Evolutionary conservation across 2,797 vertebrate genomes (phyloP), one percentile per base, ranked within the genome.

Genomic region (Lepidocolaptes lacrymiger): DNA sequence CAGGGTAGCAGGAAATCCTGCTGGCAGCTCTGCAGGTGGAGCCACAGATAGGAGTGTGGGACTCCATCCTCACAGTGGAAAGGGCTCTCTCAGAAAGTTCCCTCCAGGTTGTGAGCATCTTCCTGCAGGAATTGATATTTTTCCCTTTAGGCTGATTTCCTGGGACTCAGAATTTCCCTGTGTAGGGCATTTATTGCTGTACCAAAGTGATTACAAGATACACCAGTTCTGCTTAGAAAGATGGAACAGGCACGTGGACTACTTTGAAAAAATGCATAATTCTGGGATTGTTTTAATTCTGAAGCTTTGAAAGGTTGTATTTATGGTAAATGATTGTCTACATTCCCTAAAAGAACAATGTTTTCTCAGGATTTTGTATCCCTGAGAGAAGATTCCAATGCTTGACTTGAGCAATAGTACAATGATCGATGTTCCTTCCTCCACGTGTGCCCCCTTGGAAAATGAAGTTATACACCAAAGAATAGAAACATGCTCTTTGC

Each of bases 1-100:
- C 61, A 61, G 61, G 74, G 76, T 69, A 48, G 64, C 76, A 73
- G 88, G 75, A 96, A 91, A 93, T 97, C 93, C 79, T 51, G 71
- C 59, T 93, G 63, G 68, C 80, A 85, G 46, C 59, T 89, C 52
- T 86, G 58, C 56, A 82, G 83, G 71, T 91, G 94, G 85, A 94
- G 69, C 68, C 76, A 63, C 73, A 54, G 66, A 30, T 18, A 46
- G 36, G 49, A 79, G 19, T 52, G 46, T 58, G 49, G 62, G 66
- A 62, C 37, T 37, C 15, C 32, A 39, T 92, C 78, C 66, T 86
- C 48, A 30, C 10, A 16, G 36, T 41, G 32, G 28, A 74, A 82
- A 89, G 59, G 69, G 67, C 80, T 90, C 80, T 30, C 41, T 95
- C 75, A 64, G 66, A 63, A 89, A 74, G 68, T 55, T 36, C n/a